These are phyloP conservation scores for Yponomeuta sedellus DNA, from an alignment of 2,888 invertebrate species.

Conservation along the genomic window DNA sequence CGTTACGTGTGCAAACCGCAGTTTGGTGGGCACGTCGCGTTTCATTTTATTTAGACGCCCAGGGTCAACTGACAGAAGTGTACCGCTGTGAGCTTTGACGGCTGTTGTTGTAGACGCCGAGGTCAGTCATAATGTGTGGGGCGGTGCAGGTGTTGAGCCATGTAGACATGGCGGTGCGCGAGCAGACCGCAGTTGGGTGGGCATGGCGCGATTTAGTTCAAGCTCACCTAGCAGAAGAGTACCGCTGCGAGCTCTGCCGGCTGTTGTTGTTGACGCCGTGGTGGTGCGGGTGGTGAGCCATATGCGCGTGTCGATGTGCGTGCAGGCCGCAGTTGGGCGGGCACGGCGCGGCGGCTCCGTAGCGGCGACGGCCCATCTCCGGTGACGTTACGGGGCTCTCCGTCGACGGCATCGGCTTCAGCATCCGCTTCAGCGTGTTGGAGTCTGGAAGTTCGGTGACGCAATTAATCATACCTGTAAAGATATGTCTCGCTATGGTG, in stretches of 20 bases:
- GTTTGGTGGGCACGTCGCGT: too few species aligned
- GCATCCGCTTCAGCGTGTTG: conserved; percentile 93
- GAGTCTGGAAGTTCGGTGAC: conserved; percentile 77
- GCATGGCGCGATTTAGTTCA: too few species aligned
- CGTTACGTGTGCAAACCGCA: too few species aligned
- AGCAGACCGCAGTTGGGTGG: too few species aligned
- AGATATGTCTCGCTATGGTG: too few species aligned
- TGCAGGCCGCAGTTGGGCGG: conserved; percentile 80
- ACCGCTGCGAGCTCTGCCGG: conserved; percentile 82
- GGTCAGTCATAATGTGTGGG: too few species aligned
- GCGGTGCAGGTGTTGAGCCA: too few species aligned
- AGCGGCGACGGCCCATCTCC: conserved; percentile 90
- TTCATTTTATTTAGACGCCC: too few species aligned
- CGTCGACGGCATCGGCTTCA: conserved; percentile 94
- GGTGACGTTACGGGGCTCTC: conserved; percentile 94
- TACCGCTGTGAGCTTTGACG: too few species aligned
- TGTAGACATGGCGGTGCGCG: too few species aligned
- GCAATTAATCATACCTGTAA: not conserved
- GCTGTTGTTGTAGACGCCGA: too few species aligned
- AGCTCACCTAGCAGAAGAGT: conserved; percentile 78
- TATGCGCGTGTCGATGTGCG: conserved; percentile 75
- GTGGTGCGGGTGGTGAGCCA: conserved; percentile 60
- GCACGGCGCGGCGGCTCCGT: conserved; percentile 74
- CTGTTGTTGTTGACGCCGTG: conserved; percentile 77
- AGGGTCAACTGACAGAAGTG: too few species aligned